Evolutionary conservation across 2,888 invertebrate genomes (phyloP), one percentile per base, ranked within the genome.

Genomic region (Acanthosoma haemorrhoidale): DNA sequence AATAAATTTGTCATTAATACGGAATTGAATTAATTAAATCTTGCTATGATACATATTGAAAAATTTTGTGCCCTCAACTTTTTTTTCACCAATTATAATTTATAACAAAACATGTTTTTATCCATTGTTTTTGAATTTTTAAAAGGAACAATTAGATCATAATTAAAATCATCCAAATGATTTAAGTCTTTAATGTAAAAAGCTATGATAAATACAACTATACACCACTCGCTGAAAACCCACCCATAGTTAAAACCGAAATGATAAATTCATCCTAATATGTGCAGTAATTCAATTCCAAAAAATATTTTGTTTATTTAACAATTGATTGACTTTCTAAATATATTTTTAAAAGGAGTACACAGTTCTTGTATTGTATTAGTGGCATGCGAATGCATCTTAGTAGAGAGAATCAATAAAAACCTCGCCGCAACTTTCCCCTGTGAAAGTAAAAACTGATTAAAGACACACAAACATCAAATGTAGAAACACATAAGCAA

Each of bases 371-470:
- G 25, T 25, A 11, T 51, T 51, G 25, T 25, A 51, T 51, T 51
- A 51, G 25, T 51, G n/a, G n/a, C 51, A 51, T 51, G 51, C 25
- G 11, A 32, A 32, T n/a, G n/a, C 34, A 21, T 34, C 15, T 59
- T 57, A 38, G 34, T 51, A 15, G 59, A 58, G 69, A 43, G 21
- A 58, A 64, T 71, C 41, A 69, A 51, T 31, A 70, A 60, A 67
- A 67, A 32, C 32, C 29, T 69, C 72, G 72, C 60, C 72, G 68
- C 70, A 70, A 63, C 38, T 68, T 69, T 29, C 70, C 70, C 72
- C 72, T 72, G 72, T 72, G 72, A 64, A 72, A 69, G 67, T 34
- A 72, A 72, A 70, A 68, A 39, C 39, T 51, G 25, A 51, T 51
- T 51, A 51, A 51, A 51, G 25, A n/a, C 51, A 51, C 25, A 51